Evolutionary conservation across 2,888 invertebrate species (phyloP), one percentile per base, ranked within the genome.

Genomic region (Cosmia trapezina): DNA sequence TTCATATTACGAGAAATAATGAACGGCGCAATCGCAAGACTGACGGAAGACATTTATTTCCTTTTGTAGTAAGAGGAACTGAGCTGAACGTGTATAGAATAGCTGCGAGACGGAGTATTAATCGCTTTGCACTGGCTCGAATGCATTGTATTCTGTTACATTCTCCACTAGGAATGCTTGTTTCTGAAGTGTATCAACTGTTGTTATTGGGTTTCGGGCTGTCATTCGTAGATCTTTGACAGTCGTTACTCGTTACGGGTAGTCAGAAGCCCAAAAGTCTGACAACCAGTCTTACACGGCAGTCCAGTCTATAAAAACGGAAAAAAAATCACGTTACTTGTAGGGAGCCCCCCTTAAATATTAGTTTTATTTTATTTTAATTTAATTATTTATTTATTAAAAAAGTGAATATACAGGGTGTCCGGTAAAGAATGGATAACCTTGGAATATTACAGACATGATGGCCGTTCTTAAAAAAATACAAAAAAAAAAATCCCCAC

Each of bases 1-100:
- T 80, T 75, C 66, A 63, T 74, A 79, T 76, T 80, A 84, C 80
- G 73, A 82, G 81, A 85, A 88, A 87, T 89, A 89, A 86, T 86
- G 84, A 86, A 82, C 75, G 76, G 77, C 76, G 80, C 86, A 88
- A 86, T 86, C 82, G 78, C 72, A 70, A 79, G 70, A 70, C 82
- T 76, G 82, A 69, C 75, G 81, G 82, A 76, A 70, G 62, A 74
- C 76, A 78, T 86, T 84, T 82, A 84, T 89, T 89, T 88, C 79
- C 88, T 83, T 87, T 87, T 88, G 82, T 83, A 22, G 5, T 17
- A 6, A 37, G 56, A 69, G 63, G 69, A 81, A 70, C 63, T 54
- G 53, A n/a, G 53, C 43, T 56, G 51, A 69, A 49, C 61, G 66
- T 60, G 63, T 41, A 70, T 57, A 65, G 64, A 61, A 72, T 41